phyloP scores from a whole-genome alignment of 2,113 vertebrate species.

The Saccopteryx bilineata region DNA sequence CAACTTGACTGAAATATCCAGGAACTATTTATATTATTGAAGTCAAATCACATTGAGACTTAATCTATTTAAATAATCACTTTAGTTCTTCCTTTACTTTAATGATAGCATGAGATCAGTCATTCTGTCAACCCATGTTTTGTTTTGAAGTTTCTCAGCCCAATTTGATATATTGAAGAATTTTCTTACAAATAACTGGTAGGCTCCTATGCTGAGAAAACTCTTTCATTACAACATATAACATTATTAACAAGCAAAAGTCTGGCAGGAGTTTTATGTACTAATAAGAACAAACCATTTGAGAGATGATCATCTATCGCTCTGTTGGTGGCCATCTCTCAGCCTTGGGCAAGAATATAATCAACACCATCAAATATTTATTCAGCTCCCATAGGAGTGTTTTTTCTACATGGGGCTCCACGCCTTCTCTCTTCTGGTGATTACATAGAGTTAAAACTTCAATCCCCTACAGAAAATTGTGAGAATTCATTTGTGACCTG shows the following conservation, averaged over 20 bases:
- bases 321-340: neutral
- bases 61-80: neutral
- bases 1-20: slow-evolving; percentile 27
- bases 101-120: neutral
- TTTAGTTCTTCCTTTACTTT: neutral
- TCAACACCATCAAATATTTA: slow-evolving; percentile 59
- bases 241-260: neutral
- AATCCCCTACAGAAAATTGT: neutral
- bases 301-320: neutral
- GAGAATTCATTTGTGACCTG: slow-evolving; percentile 27
- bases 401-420: neutral
- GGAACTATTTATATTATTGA: neutral
- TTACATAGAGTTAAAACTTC: neutral
- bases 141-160: neutral
- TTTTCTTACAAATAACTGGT: slow-evolving; percentile 18
- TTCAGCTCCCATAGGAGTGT: neutral
- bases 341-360: neutral
- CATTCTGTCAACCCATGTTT: neutral
- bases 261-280: neutral
- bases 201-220: neutral
- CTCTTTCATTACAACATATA: neutral
- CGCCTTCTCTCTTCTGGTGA: neutral
- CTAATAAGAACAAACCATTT: neutral
- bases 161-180: neutral
- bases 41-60: neutral